Evolutionary conservation across 2,797 vertebrate species (phyloP), one percentile per base, ranked within the genome.

Genomic region (Helicolenus hilgendorfi): DNA sequence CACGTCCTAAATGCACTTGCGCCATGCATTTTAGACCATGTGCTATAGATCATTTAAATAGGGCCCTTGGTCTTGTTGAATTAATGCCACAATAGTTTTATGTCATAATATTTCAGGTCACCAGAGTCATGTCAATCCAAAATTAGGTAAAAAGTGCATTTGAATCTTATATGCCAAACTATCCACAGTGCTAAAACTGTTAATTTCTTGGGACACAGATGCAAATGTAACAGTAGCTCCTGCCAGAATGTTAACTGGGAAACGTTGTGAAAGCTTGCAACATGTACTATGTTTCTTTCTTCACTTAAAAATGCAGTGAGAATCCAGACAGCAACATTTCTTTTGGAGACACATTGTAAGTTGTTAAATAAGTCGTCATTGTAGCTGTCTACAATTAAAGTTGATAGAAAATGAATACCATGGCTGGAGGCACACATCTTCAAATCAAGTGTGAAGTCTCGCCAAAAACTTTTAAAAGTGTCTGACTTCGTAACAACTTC

Each of bases 401-500:
- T 4, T 45, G 56, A 76, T 20, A 45, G 33, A 73, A 72, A 72
- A 41, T 49, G 8, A 31, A 68, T 31, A 24, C 76, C 24, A 27
- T 67, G 20, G 9, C 88, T 81, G 26, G 8, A 80, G 80, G 82
- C 45, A 71, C 77, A 78, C 73, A 13, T 70, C 29, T 81, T 84
- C 11, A 73, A 69, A 69, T 79, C 22, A 75, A 90, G 85, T 41
- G 3, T 20, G 7, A 86, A 13, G 53, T 87, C 70, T 85, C 5
- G 3, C 41, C n/a, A 74, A 55, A 89, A 91, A 85, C 80, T 84
- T 93, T 49, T 18, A 29, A 70, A 88, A 75, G 65, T 36, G 64
- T 80, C 45, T 74, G 67, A 67, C 67, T 86, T 72, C 70, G 4
- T 35, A 36, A 72, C 55, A 88, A 81, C 79, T 84, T 91, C 56